These are phyloP conservation scores for Paragorgia papillata DNA, from an alignment of 92 coral and sea anemone genomes.

Conservation along the genomic window DNA sequence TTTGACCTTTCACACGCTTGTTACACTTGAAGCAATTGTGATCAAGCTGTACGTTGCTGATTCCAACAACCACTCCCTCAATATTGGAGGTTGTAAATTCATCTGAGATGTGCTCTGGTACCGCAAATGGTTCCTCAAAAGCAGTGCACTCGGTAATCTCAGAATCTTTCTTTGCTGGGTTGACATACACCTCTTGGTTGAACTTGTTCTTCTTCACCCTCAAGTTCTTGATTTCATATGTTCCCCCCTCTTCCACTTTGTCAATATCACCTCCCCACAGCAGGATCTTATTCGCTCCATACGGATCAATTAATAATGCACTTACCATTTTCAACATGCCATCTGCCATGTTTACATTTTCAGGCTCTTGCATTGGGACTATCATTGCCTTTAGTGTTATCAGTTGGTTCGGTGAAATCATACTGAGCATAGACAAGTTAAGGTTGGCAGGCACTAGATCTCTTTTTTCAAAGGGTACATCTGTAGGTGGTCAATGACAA, in stretches of 20 bases:
- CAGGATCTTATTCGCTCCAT: slow-evolving; percentile 10
- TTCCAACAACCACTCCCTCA: slow-evolving; percentile 13
- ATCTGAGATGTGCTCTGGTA: too few relatives aligned
- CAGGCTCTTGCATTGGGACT: background rate
- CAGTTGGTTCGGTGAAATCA: slow-evolving; percentile 33
- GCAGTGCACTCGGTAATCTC: slow-evolving; percentile 5
- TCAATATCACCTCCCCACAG: too few relatives aligned
- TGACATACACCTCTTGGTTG: slow-evolving; percentile 38
- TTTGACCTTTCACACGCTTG: slow-evolving; percentile 8
- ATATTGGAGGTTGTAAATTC: slow-evolving; percentile 12
- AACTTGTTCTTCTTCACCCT: slow-evolving; percentile 32
- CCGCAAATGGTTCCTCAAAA: slow-evolving; percentile 12
- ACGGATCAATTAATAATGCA: slow-evolving; percentile 13
- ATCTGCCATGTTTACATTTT: slow-evolving; percentile 6
- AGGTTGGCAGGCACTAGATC: slow-evolving; percentile 21
- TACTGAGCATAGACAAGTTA: slow-evolving; percentile 14
- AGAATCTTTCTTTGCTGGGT: slow-evolving; percentile 33
- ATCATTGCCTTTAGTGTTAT: slow-evolving; percentile 30
- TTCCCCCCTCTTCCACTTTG: too few relatives aligned
- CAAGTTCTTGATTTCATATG: slow-evolving; percentile 17
- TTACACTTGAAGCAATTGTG: slow-evolving; percentile 35
- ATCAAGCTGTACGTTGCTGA: slow-evolving; percentile 27
- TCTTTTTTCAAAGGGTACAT: slow-evolving; percentile 33
- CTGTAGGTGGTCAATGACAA: background rate
- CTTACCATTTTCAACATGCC: too few relatives aligned